Evolutionary conservation across 2,888 invertebrate species (phyloP), one percentile per base, ranked within the genome.

Genomic region (Psylliodes chrysocephalus): DNA sequence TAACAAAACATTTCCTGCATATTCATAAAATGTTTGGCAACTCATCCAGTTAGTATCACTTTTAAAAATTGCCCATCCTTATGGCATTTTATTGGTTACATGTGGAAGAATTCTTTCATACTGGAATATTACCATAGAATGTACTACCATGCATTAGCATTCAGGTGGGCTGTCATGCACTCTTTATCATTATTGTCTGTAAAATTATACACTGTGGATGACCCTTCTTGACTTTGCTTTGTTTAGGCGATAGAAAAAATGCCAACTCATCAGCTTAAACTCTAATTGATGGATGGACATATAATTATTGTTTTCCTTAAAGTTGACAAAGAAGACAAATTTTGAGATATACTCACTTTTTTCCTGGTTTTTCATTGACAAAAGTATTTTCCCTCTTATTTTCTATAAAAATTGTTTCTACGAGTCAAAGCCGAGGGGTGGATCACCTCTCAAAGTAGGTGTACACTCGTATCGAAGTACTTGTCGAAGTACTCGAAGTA

Each of bases 281-380:
- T 18, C 52, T 40, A 30, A 19, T 51, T 15, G 19, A 7, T 52
- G 35, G 33, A 61, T 18, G 22, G 54, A 47, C 7, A 17, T 35
- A 28, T 49, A 30, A n/a, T n/a, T n/a, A 52, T 49, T 42, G 14
- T 35, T 61, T 18, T n/a, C n/a, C n/a, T n/a, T n/a, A 2, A 40
- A 38, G 52, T 28, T 17, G 60, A 44, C 17, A 47, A 56, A 18
- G 40, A 55, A 22, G 19, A 25, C 38, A 55, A 55, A 61, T 54
- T 55, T 55, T 61, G 61, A 35, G 61, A 38, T 35, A 55, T 55
- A 18, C 61, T 30, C 79, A 81, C 28, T 76, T 74, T 55, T 73
- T 73, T 10, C 78, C 78, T 46, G 78, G 79, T 51, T 73, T n/a
- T n/a, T n/a, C n/a, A n/a, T 67, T 44, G 44, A 55, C 0, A 25